Percentiles rank a stretch among this genome's conserved stretches.
Evolutionary conservation across 2,113 vertebrate species (phyloP).

Genomic region (Rhabdornis inornatus): DNA sequence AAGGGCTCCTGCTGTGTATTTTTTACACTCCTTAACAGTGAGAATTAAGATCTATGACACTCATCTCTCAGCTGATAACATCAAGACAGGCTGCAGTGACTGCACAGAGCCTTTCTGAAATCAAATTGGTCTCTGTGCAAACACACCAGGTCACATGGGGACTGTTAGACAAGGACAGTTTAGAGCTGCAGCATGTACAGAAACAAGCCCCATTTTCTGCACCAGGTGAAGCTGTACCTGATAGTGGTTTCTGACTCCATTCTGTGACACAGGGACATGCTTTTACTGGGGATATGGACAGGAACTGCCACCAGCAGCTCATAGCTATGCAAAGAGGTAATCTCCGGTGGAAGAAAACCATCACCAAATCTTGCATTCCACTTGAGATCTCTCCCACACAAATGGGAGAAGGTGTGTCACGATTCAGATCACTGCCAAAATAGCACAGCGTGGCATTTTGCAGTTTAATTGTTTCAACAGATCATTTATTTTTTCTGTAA

Average conservation of each 20-base stretch:
- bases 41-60: constrained; percentile 27
- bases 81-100: constrained; percentile 7
- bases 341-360: background rate
- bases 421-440: constrained; percentile 48
- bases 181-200: background rate
- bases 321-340: constrained; percentile 14
- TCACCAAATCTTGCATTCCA: constrained; percentile 26
- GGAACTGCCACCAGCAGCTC: background rate
- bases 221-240: background rate
- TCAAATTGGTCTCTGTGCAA: background rate
- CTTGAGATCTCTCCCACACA: constrained; percentile 37
- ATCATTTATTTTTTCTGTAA: background rate
- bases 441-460: background rate
- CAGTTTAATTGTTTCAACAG: constrained; percentile 30
- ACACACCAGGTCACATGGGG: background rate
- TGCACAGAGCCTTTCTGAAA: background rate
- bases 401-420: constrained; percentile 41
- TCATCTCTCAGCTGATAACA: constrained; percentile 18
- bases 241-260: background rate
- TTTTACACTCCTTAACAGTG: background rate
- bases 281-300: background rate
- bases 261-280: background rate
- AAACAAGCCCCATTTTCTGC: background rate
- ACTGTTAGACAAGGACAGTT: background rate
- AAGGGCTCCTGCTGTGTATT: background rate